Evolutionary conservation across 2,888 invertebrate genomes (phyloP), one percentile per base, ranked within the genome.

Genomic region (Zele albiditarsus): DNA sequence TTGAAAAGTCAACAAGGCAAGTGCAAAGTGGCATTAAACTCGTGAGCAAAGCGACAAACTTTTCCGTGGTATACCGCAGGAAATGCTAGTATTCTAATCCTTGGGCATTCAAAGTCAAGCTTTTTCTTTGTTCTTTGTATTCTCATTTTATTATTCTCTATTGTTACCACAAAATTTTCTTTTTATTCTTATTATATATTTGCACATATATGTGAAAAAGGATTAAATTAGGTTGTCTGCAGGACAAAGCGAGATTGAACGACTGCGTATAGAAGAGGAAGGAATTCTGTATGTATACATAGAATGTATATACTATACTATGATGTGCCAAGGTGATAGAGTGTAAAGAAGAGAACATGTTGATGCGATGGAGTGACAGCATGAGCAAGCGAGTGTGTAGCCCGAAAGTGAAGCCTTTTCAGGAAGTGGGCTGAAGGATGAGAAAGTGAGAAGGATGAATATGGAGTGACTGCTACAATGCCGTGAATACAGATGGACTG

Each of bases 401-500:
- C 75, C 77, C 60, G 75, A 75, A 79, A 80, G 80, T 75, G 82
- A 82, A 53, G 82, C 79, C 79, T 79, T 67, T 66, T 31, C n/a
- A 63, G 73, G 74, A 75, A 71, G 69, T 69, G 71, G 53, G 72
- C 62, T 75, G 77, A 66, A 74, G 70, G 70, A 70, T 70, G 25
- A 33, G 25, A 58, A 62, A 53, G 53, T 53, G 71, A 76, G 77
- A 74, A 78, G 77, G 80, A 82, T 80, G 78, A 53, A 62, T 81
- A 75, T 75, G 74, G 78, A 78, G 75, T 75, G 78, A 71, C 78
- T 79, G 84, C 81, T 78, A 81, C 82, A 81, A 83, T 80, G 81
- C 80, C 77, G 85, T 86, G 87, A 87, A 87, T 87, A 84, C 87
- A 88, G 88, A 88, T 88, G 85, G 87, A 85, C 85, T 80, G 57